A percentile compares a stretch with the other conserved stretches of the same genome.
phyloP scores from a whole-genome alignment of 2,113 vertebrate species.

The Coturnix japonica region DNA sequence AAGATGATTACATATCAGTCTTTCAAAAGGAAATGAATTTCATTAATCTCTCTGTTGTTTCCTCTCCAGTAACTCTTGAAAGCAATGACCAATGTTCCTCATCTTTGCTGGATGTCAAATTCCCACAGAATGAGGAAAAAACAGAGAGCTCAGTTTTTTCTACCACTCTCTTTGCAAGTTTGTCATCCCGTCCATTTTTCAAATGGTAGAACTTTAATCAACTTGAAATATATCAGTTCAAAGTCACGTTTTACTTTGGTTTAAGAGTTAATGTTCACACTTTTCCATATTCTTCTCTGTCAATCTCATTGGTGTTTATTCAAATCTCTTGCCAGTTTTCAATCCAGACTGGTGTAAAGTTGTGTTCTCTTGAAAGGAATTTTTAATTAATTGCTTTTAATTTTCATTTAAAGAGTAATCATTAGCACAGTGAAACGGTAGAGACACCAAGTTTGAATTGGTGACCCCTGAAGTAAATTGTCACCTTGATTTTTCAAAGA shows the following conservation, averaged over 20 bases:
- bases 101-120: background rate
- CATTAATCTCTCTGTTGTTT: background rate
- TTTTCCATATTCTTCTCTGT: background rate
- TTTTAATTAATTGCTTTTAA: background rate
- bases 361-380: background rate
- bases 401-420: background rate
- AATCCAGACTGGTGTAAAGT: background rate
- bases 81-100: background rate
- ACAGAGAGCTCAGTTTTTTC: background rate
- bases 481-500: slow-evolving; percentile 17
- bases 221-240: background rate
- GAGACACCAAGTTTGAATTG: background rate
- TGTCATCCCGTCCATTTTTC: background rate
- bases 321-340: background rate
- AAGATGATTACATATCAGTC: background rate
- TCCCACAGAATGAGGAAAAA: background rate
- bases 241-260: background rate
- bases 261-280: background rate
- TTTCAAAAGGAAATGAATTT: slow-evolving; percentile 31
- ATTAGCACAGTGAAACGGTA: background rate
- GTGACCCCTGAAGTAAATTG: background rate
- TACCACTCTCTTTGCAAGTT: rapidly evolving
- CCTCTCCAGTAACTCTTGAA: background rate
- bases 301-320: background rate
- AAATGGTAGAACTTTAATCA: background rate